Base-by-base conservation (phyloP, 2,797 vertebrate species). In the Microtus californicus region DNA sequence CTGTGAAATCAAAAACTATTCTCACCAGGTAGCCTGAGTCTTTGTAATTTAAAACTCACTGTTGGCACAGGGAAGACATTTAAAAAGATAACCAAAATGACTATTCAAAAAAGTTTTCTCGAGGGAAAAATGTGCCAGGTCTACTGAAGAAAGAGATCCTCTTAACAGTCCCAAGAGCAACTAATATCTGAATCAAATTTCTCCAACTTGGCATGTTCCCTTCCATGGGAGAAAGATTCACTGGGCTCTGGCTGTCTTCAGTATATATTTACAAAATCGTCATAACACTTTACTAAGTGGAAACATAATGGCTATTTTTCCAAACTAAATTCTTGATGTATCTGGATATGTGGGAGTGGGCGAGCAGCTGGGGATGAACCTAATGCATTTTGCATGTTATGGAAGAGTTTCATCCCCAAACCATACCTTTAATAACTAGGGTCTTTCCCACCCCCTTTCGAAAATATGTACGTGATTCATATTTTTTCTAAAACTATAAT, bases 41-140 rank as follows among this genome's bases (percentile, higher is more conserved):
- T 93, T 43, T 54, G 21, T 81, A 90, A 90, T 63, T 91, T 86
- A 93, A 91, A 86, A 94, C 19, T 78, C 69, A 85, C 45, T 89
- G 27, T 40, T 61, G 48, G 25, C 15, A 40, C 40, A 14, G 5
- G 7, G 19, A 83, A 90, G 29, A 97, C 21, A 80, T 9, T 51
- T 77, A 90, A 78, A 34, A 3, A n/a, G 10, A 17, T 48, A 69
- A 74, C 6, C 63, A 2, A 77, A 78, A 80, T 88, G 73, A 77
- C 83, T 80, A 31, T 34, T 71, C 21, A 82, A 89, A 29, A 77
- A n/a, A 71, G 12, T 23, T 65, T 63, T 95, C 89, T 89, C 51
- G 34, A 45, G 78, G 6, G 76, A 92, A 61, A 94, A 43, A 59
- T 63, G 11, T 83, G 40, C 54, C 27, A 63, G 63, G 1, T 40